These are phyloP conservation scores for Subacronicta megacephala DNA, from an alignment of 2,888 invertebrate species.

Conservation along the genomic window DNA sequence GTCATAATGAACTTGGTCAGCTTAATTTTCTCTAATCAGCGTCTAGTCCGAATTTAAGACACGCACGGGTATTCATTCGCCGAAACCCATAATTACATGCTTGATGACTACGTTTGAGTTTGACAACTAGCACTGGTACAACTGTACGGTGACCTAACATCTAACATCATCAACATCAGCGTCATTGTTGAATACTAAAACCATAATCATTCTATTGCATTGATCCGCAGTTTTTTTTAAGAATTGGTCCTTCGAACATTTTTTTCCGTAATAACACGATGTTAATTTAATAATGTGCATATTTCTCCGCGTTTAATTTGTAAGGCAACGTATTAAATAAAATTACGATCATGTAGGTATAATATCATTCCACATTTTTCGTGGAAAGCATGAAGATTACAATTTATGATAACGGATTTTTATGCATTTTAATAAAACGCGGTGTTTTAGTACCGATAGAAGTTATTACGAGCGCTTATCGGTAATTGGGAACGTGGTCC, in stretches of 20 bases:
- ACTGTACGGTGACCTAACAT: too few species aligned
- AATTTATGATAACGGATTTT: constrained; percentile 59
- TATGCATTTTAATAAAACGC: constrained; percentile 59
- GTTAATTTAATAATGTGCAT: constrained; percentile 40
- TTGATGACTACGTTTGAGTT: too few species aligned
- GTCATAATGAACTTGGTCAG: too few species aligned
- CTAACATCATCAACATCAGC: too few species aligned
- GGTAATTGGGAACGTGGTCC: constrained; percentile 65
- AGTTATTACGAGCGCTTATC: constrained; percentile 61
- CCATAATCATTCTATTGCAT: neutral
- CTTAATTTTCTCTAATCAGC: too few species aligned
- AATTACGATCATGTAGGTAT: constrained; percentile 45
- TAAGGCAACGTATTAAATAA: constrained; percentile 42
- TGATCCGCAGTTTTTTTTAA: neutral
- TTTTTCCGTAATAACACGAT: constrained; percentile 1
- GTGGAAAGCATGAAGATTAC: constrained; percentile 44
- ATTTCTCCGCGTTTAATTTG: constrained; percentile 36
- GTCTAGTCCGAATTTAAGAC: too few species aligned
- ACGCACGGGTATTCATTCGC: too few species aligned
- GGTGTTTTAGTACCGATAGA: constrained; percentile 41
- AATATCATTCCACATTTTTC: constrained; percentile 51
- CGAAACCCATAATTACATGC: too few species aligned
- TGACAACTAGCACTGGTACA: too few species aligned
- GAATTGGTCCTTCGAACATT: neutral
- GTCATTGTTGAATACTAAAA: too few species aligned